Evolutionary conservation across 2,113 vertebrate genomes (phyloP).

Genomic region (Pangasianodon hypophthalmus): DNA sequence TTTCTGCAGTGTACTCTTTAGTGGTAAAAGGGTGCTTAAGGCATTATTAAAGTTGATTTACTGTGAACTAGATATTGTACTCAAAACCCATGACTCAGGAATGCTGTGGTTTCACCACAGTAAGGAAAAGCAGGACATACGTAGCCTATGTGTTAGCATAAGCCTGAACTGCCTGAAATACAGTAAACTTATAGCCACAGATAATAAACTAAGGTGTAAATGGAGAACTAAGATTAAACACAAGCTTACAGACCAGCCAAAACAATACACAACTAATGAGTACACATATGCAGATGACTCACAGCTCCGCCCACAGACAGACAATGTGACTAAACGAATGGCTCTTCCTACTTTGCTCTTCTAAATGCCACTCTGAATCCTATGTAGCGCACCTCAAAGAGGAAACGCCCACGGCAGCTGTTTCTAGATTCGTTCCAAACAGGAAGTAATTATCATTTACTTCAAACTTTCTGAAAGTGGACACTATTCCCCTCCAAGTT

Average conservation of each 20-base stretch:
- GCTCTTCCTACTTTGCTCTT: not conserved
- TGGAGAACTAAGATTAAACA: not conserved
- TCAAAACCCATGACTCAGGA: too few relatives aligned
- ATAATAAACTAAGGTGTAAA: not conserved
- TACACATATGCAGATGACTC: not conserved
- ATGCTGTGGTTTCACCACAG: too few relatives aligned
- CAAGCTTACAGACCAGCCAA: not conserved
- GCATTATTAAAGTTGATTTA: too few relatives aligned
- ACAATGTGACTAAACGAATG: not conserved
- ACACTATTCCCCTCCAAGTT: too few relatives aligned
- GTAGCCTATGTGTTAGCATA: not conserved
- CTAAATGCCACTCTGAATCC: not conserved
- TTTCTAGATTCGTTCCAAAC: not conserved
- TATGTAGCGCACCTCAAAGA: not conserved
- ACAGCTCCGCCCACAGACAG: not conserved
- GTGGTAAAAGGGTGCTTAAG: too few relatives aligned
- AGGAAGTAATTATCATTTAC: not conserved
- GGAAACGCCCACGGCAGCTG: not conserved
- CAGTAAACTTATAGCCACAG: not conserved
- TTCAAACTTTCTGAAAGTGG: not conserved
- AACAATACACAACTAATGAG: not conserved
- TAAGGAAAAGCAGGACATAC: not conserved
- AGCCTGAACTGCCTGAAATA: not conserved
- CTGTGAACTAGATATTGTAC: too few relatives aligned
- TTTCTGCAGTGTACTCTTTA: too few relatives aligned